Evolutionary conservation across 2,888 invertebrate species (phyloP).

Genomic region (Charanyca ferruginea): DNA sequence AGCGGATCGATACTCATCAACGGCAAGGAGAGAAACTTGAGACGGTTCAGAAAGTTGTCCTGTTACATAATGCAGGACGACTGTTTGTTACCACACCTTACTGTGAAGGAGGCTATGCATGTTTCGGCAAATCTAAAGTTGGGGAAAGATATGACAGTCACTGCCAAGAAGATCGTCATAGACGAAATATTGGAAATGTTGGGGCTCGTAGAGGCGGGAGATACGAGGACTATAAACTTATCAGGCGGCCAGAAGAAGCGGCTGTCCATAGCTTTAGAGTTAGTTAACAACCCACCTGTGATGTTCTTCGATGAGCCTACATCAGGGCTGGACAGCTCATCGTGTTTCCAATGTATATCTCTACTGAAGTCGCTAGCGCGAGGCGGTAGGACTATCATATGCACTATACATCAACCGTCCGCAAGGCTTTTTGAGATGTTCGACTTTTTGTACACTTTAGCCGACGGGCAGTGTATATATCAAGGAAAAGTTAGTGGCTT

Average conservation of each 20-base stretch:
- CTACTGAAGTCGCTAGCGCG: slow-evolving; percentile 96
- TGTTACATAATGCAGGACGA: slow-evolving; percentile 99
- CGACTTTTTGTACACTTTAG: slow-evolving; percentile 97
- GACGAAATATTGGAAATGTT: slow-evolving; percentile 96
- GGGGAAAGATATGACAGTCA: slow-evolving; percentile 94
- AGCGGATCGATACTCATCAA: slow-evolving; percentile 97
- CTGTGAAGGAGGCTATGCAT: slow-evolving; percentile 97
- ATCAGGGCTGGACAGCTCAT: slow-evolving; percentile 98
- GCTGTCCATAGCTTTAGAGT: slow-evolving; percentile 97
- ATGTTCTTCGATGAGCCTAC: slow-evolving; percentile 99
- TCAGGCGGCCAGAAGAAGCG: slow-evolving; percentile 98
- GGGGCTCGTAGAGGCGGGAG: slow-evolving; percentile 94
- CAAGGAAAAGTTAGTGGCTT: slow-evolving; percentile 95
- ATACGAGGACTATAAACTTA: slow-evolving; percentile 95
- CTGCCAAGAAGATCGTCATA: slow-evolving; percentile 95
- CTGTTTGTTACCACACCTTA: slow-evolving; percentile 96
- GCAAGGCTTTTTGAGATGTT: slow-evolving; percentile 99
- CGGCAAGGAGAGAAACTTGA: slow-evolving; percentile 96
- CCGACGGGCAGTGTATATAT: slow-evolving; percentile 98
- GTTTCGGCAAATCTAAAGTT: slow-evolving; percentile 98
- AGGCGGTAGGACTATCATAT: slow-evolving; percentile 97
- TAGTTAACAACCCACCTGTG: slow-evolving; percentile 98
- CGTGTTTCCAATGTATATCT: slow-evolving; percentile 98
- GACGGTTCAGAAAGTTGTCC: slow-evolving; percentile 97
- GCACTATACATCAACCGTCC: slow-evolving; percentile 99